These are phyloP conservation scores for Noctua janthina DNA, from an alignment of 2,888 invertebrate genomes.

Conservation along the genomic window DNA sequence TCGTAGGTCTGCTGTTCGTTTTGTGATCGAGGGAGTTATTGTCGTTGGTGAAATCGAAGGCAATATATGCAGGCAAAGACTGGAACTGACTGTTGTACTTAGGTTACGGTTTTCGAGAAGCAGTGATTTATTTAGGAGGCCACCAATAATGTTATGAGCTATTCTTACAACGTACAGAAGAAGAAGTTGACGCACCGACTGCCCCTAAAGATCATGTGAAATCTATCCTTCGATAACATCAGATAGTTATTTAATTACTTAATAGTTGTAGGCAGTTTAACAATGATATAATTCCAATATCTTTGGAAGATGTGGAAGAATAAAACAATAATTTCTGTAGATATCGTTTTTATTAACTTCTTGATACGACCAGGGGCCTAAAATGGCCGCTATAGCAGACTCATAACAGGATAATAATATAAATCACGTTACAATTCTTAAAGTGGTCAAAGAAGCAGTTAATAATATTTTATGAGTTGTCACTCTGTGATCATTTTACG, in stretches of 20 bases:
- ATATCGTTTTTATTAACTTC: too few relatives aligned
- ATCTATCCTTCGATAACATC: not conserved
- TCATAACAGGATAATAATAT: too few relatives aligned
- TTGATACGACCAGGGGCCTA: too few relatives aligned
- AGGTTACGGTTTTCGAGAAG: not conserved
- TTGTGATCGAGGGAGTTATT: not conserved
- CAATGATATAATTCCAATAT: too few relatives aligned
- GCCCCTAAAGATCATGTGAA: not conserved
- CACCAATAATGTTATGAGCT: not conserved
- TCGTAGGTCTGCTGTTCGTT: not conserved
- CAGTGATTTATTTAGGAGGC: not conserved
- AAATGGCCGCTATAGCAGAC: too few relatives aligned
- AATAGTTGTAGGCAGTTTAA: too few relatives aligned
- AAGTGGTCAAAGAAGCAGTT: too few relatives aligned
- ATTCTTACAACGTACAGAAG: not conserved
- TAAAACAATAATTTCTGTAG: too few relatives aligned
- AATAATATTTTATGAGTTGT: too few relatives aligned
- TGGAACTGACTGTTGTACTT: not conserved
- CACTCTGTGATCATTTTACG: too few relatives aligned
- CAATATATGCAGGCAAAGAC: not conserved
- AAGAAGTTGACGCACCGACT: not conserved
- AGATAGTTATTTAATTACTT: not conserved
- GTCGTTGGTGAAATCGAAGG: not conserved
- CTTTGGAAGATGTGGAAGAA: too few relatives aligned
- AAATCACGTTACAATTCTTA: too few relatives aligned